Base-by-base conservation (phyloP, 2,797 vertebrate species). In the Pterois miles region DNA sequence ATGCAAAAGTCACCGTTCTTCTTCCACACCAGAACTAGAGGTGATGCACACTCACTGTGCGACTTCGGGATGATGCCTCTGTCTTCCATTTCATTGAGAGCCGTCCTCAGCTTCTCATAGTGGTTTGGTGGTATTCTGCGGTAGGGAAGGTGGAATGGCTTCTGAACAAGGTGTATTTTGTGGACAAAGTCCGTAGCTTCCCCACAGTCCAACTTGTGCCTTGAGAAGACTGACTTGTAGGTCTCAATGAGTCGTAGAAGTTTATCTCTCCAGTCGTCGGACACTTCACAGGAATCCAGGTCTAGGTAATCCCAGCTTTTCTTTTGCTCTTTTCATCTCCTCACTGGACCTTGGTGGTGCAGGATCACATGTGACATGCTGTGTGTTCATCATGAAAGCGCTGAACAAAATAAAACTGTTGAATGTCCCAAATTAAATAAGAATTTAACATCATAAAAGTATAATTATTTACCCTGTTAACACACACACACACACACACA, bases 121-220 rank as follows among this genome's bases (percentile, higher is more conserved):
- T 36, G 31, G 57, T 31, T 23, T 36, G 33, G 33, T 13, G 33
- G 56, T 29, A 60, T 31, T 22, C 58, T 13, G 20, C 33, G 11
- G 31, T 60, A 36, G 6, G 58, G 58, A 6, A 60, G 12, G 8
- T n/a, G 18, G 11, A 31, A 22, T 29, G 27, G 27, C 27, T 29
- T 60, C 33, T 60, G 20, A 33, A 38, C 58, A 2, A 60, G 20
- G 14, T 38, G 58, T 60, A 60, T 36, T 18, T 34, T 60, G 20
- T 36, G 58, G 10, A 38, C 58, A n/a, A 34, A 60, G 31, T 36
- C 58, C n/a, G 58, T 2, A 4, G 58, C 58, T 33, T 60, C 20
- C 14, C 58, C 58, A 22, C 56, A 71, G 27, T 71, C 68, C 68
- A 71, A 59, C 29, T 48, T 71, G 27, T 59, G 7, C 6, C n/a